Conservation (phyloP, 2,888 invertebrate species). For the Luperina nickerlii region DNA sequence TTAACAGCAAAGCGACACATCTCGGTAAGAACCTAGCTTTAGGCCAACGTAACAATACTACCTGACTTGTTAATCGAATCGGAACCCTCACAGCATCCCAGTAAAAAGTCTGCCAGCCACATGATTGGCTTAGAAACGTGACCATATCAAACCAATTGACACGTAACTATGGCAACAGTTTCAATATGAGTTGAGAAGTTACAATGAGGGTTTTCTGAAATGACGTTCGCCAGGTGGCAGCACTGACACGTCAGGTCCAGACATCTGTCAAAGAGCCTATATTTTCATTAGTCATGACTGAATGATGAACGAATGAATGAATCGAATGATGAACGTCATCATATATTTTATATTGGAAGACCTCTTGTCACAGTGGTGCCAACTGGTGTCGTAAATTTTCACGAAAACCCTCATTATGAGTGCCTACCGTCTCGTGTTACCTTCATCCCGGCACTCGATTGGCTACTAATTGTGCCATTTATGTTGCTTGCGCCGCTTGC, state of each 20-base stretch:
- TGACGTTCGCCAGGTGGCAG: too few species aligned
- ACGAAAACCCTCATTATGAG: too few species aligned
- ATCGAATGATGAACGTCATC: too few species aligned
- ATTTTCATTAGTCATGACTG: too few species aligned
- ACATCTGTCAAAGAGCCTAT: too few species aligned
- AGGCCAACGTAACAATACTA: neutral
- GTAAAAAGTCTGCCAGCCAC: constrained; percentile 1
- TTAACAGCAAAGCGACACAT: neutral
- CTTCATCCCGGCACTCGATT: constrained; percentile 45
- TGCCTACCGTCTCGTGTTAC: constrained; percentile 27
- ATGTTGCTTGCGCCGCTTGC: neutral
- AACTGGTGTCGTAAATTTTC: too few species aligned
- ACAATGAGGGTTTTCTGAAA: too few species aligned
- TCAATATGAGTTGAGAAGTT: constrained; percentile 6
- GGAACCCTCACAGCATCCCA: neutral
- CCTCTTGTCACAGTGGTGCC: too few species aligned
- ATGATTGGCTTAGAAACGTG: constrained; percentile 29
- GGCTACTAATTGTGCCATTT: constrained; percentile 36
- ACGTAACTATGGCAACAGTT: constrained; percentile 23
- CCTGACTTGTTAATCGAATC: neutral
- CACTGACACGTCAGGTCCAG: too few species aligned
- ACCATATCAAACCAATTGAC: constrained; percentile 29
- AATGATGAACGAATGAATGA: too few species aligned
- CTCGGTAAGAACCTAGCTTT: neutral
- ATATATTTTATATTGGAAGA: too few species aligned